These are phyloP conservation scores for Rafetus swinhoei DNA, from an alignment of 2,113 vertebrate genomes.

Conservation along the genomic window DNA sequence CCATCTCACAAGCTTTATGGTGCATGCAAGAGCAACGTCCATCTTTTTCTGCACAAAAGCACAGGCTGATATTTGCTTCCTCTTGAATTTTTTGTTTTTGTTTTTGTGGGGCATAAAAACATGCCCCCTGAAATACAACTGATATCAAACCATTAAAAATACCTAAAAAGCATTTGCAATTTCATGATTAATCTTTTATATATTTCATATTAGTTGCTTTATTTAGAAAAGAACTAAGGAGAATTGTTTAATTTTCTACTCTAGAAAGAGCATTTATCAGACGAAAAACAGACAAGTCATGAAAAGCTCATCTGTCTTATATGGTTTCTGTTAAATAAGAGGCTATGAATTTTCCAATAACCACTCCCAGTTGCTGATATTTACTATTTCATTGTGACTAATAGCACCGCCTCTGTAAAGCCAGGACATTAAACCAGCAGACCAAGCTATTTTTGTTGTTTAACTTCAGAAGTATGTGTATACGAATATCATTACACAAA, in stretches of 20 bases:
- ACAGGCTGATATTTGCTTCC: neutral
- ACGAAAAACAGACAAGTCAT: conserved; percentile 13
- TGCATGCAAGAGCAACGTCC: neutral
- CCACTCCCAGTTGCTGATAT: neutral
- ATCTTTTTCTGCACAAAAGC: neutral
- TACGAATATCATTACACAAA: neutral
- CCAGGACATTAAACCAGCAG: neutral
- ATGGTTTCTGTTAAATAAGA: neutral
- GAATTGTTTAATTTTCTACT: neutral
- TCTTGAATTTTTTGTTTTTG: neutral
- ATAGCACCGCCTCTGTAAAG: neutral
- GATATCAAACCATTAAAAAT: neutral
- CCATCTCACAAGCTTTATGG: neutral
- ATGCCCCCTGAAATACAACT: neutral
- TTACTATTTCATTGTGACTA: neutral
- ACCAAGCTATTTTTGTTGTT: neutral
- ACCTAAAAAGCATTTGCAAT: neutral
- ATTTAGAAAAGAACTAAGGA: neutral
- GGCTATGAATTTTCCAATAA: neutral
- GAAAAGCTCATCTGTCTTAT: neutral
- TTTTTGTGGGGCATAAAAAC: neutral
- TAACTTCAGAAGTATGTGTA: neutral
- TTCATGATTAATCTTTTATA: neutral
- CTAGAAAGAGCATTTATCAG: conserved; percentile 11
- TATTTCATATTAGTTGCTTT: neutral